Evolutionary conservation across 2,113 vertebrate species (phyloP).

Genomic region (Platysteira castanea): DNA sequence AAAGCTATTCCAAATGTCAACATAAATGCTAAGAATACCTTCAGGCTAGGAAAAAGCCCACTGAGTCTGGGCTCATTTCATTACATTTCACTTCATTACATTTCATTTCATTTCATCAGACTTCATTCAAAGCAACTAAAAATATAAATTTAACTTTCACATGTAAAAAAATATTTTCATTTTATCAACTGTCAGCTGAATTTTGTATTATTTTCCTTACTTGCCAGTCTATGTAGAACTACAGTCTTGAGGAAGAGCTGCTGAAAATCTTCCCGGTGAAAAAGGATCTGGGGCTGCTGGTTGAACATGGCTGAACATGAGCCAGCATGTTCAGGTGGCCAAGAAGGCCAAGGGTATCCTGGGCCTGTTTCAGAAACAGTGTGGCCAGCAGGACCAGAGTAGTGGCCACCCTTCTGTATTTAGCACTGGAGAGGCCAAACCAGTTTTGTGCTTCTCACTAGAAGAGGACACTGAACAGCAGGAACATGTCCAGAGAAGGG

Average conservation of each 20-base stretch:
- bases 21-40: slow-evolving; percentile 34
- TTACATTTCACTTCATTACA: not conserved
- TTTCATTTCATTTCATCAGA: slow-evolving; percentile 11
- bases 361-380: not conserved
- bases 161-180: not conserved
- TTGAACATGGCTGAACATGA: not conserved
- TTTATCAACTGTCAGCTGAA: not conserved
- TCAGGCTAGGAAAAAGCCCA: not conserved
- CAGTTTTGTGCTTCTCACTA: not conserved
- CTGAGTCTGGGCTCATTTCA: not conserved
- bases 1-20: slow-evolving; percentile 26
- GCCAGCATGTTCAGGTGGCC: not conserved
- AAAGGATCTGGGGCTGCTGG: not conserved
- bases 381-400: not conserved
- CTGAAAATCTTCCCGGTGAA: not conserved
- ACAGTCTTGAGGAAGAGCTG: not conserved
- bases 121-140: slow-evolving; percentile 15
- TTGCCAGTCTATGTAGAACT: not conserved
- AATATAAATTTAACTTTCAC: not conserved
- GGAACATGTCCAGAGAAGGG: not conserved
- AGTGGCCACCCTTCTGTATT: not conserved
- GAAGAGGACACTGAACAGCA: not conserved
- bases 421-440: too few species aligned
- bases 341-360: not conserved
- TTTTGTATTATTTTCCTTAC: not conserved